These are phyloP conservation scores for Murina feae DNA, from an alignment of 2,113 vertebrate species.

Conservation along the genomic window DNA sequence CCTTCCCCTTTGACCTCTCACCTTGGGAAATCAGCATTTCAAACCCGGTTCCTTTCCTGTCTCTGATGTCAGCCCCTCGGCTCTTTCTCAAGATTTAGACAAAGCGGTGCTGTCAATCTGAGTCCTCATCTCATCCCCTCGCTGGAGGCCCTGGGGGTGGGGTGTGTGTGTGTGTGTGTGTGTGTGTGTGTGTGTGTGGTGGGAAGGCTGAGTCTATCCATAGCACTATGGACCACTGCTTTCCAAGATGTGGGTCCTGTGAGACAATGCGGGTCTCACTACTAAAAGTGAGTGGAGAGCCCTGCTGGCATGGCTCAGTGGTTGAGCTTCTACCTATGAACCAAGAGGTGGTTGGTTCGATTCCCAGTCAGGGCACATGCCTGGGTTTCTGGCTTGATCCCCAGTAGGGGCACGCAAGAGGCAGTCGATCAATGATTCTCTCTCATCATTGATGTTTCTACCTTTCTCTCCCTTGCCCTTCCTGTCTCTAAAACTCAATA, in stretches of 20 bases:
- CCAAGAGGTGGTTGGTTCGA: no score
- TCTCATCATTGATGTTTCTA: no score
- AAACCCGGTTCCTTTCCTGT: neutral
- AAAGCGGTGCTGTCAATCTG: neutral
- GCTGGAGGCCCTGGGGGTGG: accelerated
- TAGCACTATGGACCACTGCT: accelerated
- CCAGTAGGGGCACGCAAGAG: no score
- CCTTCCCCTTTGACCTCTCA: neutral
- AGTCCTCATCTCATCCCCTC: accelerated
- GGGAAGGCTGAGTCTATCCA: neutral
- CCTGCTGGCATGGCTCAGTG: no score
- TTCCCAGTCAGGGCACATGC: no score
- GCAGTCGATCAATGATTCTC: no score
- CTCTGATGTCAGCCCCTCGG: neutral
- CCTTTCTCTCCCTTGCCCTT: no score
- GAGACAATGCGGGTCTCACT: neutral
- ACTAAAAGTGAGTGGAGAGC: neutral
- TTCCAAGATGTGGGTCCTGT: accelerated
- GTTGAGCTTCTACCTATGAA: no score
- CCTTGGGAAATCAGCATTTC: neutral
- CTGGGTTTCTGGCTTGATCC: no score
- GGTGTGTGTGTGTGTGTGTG: no score
- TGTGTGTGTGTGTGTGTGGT: no score
- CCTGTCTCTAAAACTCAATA: no score
- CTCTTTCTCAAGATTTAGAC: neutral